Evolutionary conservation across 2,888 invertebrate species (phyloP).

Genomic region (Hemicrepidius hirtus): DNA sequence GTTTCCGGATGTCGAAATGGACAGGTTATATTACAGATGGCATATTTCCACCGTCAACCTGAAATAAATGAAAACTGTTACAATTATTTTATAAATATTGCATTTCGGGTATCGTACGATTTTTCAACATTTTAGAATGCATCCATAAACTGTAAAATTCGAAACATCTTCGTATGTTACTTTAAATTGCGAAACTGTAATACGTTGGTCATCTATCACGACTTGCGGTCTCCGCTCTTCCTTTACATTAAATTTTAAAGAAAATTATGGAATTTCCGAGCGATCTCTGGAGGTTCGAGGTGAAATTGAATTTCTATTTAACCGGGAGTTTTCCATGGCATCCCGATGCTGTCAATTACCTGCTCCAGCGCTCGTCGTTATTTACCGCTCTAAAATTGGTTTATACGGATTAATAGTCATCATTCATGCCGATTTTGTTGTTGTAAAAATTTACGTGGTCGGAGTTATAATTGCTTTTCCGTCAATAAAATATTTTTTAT

Average conservation of each 20-base stretch:
- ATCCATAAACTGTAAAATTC: slow-evolving; percentile 1
- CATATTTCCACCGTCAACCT: too few relatives aligned
- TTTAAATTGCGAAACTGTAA: slow-evolving; percentile 29
- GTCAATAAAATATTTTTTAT: neutral
- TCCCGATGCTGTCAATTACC: slow-evolving; percentile 41
- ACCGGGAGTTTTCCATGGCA: slow-evolving; percentile 27
- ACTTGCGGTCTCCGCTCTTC: slow-evolving; percentile 25
- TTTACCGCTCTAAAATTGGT: slow-evolving; percentile 31
- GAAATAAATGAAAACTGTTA: too few relatives aligned
- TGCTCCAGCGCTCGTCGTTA: slow-evolving; percentile 28
- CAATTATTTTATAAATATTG: too few relatives aligned
- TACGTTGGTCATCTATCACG: slow-evolving; percentile 34
- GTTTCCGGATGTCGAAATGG: too few relatives aligned
- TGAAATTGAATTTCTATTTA: slow-evolving; percentile 44
- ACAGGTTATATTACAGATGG: too few relatives aligned
- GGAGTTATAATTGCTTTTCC: slow-evolving; percentile 15
- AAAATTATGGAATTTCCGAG: slow-evolving; percentile 37
- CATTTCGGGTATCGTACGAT: too few relatives aligned
- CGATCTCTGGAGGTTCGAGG: slow-evolving; percentile 27
- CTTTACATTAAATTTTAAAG: slow-evolving; percentile 35
- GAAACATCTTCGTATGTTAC: slow-evolving; percentile 2
- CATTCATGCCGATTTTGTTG: slow-evolving; percentile 29
- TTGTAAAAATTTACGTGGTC: slow-evolving; percentile 8
- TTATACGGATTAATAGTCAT: slow-evolving; percentile 33
- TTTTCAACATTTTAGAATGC: neutral